Evolutionary conservation across 2,888 invertebrate species (phyloP).

Genomic region (Xylophagus ater): DNA sequence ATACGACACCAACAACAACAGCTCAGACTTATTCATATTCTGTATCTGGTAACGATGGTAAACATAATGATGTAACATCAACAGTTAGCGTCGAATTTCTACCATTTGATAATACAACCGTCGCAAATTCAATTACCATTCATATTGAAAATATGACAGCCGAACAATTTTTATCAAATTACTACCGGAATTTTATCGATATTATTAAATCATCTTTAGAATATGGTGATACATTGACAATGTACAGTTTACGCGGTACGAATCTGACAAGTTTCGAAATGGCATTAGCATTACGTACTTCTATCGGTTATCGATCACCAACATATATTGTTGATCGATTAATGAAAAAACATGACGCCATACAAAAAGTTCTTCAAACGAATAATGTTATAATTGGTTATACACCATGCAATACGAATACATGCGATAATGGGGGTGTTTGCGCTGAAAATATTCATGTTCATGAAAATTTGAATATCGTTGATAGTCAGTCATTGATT

Average conservation of each 20-base stretch:
- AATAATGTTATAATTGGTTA: constrained; percentile 56
- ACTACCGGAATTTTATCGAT: constrained; percentile 64
- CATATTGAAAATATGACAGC: constrained; percentile 63
- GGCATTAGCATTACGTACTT: constrained; percentile 53
- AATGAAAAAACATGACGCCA: constrained; percentile 50
- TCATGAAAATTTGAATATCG: constrained; percentile 57
- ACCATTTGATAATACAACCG: constrained; percentile 66
- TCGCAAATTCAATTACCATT: constrained; percentile 72
- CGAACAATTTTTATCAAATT: constrained; percentile 60
- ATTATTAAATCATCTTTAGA: constrained; percentile 55
- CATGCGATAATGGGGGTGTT: constrained; percentile 67
- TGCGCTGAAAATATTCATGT: constrained; percentile 63
- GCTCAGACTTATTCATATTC: constrained; percentile 65
- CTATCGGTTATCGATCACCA: constrained; percentile 50
- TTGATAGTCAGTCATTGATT: constrained; percentile 69
- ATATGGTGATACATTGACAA: constrained; percentile 50
- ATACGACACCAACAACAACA: constrained; percentile 59
- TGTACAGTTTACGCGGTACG: constrained; percentile 62
- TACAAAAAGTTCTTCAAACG: constrained; percentile 52
- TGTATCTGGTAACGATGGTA: constrained; percentile 81
- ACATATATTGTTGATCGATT: constrained; percentile 54
- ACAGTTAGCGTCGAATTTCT: constrained; percentile 74
- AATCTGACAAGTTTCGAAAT: constrained; percentile 49
- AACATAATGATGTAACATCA: constrained; percentile 76
- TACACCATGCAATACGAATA: constrained; percentile 59